Base-by-base conservation (phyloP, 2,797 vertebrate species). In the Malurus splendens region DNA sequence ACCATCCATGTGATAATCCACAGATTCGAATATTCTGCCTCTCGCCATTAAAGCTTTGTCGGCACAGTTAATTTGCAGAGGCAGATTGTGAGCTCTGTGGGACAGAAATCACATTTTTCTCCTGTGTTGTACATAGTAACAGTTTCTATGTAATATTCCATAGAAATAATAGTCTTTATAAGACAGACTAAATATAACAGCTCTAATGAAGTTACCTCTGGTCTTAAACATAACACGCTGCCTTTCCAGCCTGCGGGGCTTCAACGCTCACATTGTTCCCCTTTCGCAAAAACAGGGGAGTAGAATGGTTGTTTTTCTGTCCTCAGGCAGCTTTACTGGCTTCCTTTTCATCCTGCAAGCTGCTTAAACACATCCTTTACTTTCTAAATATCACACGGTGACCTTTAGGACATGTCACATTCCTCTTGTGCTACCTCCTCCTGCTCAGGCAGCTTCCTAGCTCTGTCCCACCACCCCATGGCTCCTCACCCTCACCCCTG, bases 61-160 rank as follows among this genome's bases (percentile, higher is more conserved):
- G 14, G 42, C n/a, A 60, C 42, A 89, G 82, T 90, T 92, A 87
- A 91, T 85, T 93, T 94, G 73, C 86, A 91, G 88, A 86, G 56
- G 88, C 84, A 87, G 85, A 70, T 83, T 90, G 87, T 62, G 87
- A 94, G 85, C 87, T 89, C 89, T 62, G 84, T 85, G 80, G 89
- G 93, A 91, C 76, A 90, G 87, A 91, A 91, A 87, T 10, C 62
- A 66, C 70, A 81, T 92, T 90, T 94, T 93, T 93, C 89, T 86
- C 39, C 44, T 48, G 48, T 81, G 73, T 66, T 78, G 90, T 87
- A 92, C 92, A 92, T 92, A 92, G 92, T 93, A 94, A 95, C 93
- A 60, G 94, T 92, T 87, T 95, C 93, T 83, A 95, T 93, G 92
- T 86, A 93, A 87, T 93, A 95, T 92, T 89, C 86, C 90, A 32